Conservation (phyloP, 2,113 vertebrate species). For the Pardalotus punctatus region DNA sequence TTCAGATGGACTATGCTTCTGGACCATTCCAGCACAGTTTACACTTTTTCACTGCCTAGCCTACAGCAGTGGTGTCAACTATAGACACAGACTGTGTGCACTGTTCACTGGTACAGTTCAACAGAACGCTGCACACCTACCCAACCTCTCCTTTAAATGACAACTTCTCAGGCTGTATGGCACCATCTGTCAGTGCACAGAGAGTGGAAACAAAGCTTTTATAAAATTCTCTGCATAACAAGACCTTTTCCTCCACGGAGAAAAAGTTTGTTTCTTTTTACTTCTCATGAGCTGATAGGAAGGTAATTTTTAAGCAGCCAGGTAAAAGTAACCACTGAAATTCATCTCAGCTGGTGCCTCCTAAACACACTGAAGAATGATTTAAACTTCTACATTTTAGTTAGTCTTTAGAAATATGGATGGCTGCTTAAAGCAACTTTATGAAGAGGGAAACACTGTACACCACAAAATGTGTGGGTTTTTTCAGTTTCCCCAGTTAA, state of each 20-base stretch:
- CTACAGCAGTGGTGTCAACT: not conserved
- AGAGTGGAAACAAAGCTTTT: not conserved
- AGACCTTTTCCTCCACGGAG: accelerated
- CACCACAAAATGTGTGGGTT: conserved; percentile 37
- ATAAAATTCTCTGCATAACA: not conserved
- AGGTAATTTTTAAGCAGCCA: not conserved
- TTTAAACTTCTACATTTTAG: not conserved
- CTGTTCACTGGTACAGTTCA: not conserved
- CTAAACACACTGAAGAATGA: not conserved
- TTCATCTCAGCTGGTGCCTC: not conserved
- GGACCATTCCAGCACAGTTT: not conserved
- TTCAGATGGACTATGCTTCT: not conserved
- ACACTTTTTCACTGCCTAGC: not conserved
- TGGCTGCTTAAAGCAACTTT: not conserved
- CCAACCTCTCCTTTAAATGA: not conserved
- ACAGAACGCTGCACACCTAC: not conserved
- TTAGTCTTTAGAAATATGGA: not conserved
- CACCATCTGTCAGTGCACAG: not conserved
- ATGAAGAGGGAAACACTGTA: not conserved
- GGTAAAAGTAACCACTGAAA: not conserved
- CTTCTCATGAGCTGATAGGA: not conserved
- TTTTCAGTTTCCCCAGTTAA: conserved; percentile 79
- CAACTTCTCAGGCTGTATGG: not conserved
- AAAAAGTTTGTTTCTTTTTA: not conserved
- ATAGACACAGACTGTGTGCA: too few species aligned